These are phyloP conservation scores for Sthenelais limicola DNA, from an alignment of 2,888 invertebrate species.

Conservation along the genomic window DNA sequence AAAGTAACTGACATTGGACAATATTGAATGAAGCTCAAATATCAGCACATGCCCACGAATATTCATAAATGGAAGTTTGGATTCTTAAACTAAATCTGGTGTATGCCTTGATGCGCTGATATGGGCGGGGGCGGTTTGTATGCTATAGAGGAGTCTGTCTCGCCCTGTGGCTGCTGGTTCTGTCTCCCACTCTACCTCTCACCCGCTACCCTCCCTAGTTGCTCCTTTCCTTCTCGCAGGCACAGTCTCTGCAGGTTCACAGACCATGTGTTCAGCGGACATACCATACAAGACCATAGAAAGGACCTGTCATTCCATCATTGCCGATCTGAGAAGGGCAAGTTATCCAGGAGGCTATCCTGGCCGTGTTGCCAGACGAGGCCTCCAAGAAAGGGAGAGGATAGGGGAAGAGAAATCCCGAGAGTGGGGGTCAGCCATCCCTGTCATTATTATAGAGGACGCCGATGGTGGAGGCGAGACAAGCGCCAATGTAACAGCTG, in stretches of 20 bases:
- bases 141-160: neutral
- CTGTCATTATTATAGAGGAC: constrained; percentile 28
- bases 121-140: no score
- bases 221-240: neutral
- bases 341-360: constrained; percentile 23
- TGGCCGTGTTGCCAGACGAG: neutral
- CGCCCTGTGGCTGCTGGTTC: neutral
- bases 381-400: no score
- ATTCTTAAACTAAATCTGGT: no score
- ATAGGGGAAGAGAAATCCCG: neutral
- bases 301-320: neutral
- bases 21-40: no score
- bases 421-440: constrained; percentile 30
- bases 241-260: neutral
- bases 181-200: neutral
- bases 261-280: constrained; percentile 29
- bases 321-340: constrained; percentile 19
- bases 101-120: no score
- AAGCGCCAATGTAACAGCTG: no score
- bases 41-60: no score
- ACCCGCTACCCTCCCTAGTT: neutral
- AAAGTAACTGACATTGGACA: no score
- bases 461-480: neutral
- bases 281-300: constrained; percentile 24
- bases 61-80: no score